Conservation (phyloP, 2,888 invertebrate species). For the Enchytraeus crypticus region DNA sequence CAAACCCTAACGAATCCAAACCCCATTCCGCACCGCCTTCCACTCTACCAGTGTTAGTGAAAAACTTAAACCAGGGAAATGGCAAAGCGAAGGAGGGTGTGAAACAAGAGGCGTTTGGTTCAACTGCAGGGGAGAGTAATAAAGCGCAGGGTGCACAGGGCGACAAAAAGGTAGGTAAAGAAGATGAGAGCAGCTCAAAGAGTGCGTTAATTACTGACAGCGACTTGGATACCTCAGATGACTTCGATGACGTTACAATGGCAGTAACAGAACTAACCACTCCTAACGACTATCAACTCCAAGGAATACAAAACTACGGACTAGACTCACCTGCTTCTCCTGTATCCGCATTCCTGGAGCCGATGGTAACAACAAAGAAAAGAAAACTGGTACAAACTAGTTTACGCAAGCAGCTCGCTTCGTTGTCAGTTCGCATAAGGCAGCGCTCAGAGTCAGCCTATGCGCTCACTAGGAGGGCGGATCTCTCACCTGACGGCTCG, state of each 20-base stretch:
- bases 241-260: not conserved
- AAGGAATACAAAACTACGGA: too few species aligned
- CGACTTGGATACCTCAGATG: not conserved
- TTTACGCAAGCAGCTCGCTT: not conserved
- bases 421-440: not conserved
- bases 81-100: not conserved
- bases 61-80: too few species aligned
- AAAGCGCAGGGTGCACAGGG: not conserved
- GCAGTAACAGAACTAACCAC: not conserved
- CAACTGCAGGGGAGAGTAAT: too few species aligned
- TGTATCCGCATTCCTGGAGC: too few species aligned
- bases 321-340: not conserved
- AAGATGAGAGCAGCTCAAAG: constrained; percentile 4
- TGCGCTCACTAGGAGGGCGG: not conserved
- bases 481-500: not conserved
- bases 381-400: too few species aligned
- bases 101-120: too few species aligned
- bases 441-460: not conserved
- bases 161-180: not conserved
- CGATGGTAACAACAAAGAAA: not conserved
- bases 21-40: too few species aligned
- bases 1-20: not conserved
- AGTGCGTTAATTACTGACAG: constrained; percentile 2
- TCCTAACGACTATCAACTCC: not conserved
- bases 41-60: too few species aligned